These are phyloP conservation scores for Nyctibius grandis DNA, from an alignment of 2,797 vertebrate genomes.

Conservation along the genomic window DNA sequence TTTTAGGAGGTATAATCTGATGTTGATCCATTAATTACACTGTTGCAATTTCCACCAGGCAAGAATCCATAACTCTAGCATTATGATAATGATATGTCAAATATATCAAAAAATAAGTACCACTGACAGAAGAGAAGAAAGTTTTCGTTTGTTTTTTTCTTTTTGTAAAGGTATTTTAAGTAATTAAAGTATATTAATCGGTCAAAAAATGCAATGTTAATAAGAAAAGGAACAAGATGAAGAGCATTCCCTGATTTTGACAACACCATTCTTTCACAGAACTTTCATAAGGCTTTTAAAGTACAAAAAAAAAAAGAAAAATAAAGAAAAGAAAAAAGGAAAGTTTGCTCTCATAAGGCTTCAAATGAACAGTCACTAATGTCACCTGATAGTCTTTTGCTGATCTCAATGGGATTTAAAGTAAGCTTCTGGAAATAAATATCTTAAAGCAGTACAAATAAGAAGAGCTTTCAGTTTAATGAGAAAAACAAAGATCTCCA, in stretches of 20 bases:
- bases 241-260: background rate
- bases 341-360: background rate
- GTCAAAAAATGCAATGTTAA: background rate
- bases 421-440: constrained; percentile 23
- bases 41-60: background rate
- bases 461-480: background rate
- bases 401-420: background rate
- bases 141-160: background rate
- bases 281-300: background rate
- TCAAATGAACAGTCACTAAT: background rate
- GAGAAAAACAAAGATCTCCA: background rate
- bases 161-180: background rate
- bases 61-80: background rate
- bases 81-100: background rate
- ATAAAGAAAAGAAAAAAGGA: background rate
- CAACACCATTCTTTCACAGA: background rate
- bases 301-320: background rate
- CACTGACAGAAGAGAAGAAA: background rate
- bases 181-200: background rate
- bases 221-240: background rate
- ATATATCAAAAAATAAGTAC: background rate
- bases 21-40: background rate
- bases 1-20: background rate
- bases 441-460: background rate
- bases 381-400: background rate